Evolutionary conservation across 1,140 invertebrate genomes (phyloP).

Genomic region (Heliothis virescens): DNA sequence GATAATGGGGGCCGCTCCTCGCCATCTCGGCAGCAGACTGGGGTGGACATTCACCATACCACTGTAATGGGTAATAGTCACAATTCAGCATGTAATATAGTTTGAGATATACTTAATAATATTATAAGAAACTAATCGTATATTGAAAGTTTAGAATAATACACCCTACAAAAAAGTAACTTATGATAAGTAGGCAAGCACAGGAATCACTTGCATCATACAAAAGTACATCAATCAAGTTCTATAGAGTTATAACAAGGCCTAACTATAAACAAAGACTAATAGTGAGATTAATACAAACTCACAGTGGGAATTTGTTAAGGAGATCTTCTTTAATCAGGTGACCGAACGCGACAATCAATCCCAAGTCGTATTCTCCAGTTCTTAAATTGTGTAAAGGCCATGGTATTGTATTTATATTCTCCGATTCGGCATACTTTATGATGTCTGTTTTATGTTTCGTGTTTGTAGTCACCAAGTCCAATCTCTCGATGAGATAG

Average conservation of each 20-base stretch:
- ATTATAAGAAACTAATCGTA: too few relatives aligned
- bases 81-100: slow-evolving; percentile 16
- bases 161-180: too few relatives aligned
- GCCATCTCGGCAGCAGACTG: slow-evolving; percentile 96
- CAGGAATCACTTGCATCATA: too few relatives aligned
- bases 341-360: slow-evolving; percentile 82
- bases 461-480: slow-evolving; percentile 74
- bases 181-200: too few relatives aligned
- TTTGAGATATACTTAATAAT: slow-evolving; percentile 2
- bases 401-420: slow-evolving; percentile 74
- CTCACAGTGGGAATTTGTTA: slow-evolving; percentile 80
- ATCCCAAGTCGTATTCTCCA: slow-evolving; percentile 75
- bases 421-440: slow-evolving; percentile 73
- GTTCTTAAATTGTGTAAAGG: slow-evolving; percentile 65
- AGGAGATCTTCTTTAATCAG: slow-evolving; percentile 76
- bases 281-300: slow-evolving; percentile 39
- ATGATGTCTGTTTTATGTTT: slow-evolving; percentile 72
- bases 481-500: slow-evolving; percentile 63
- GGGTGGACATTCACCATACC: slow-evolving; percentile 97
- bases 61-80: slow-evolving; percentile 85
- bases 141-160: neutral
- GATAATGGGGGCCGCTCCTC: slow-evolving; percentile 95
- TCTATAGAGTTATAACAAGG: too few relatives aligned
- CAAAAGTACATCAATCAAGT: too few relatives aligned
- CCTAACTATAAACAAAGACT: neutral